A percentile compares a stretch with the other conserved stretches of the same genome.
These are phyloP conservation scores for Ctenosaura bakeri DNA, from an alignment of 2,797 vertebrate species.

Conservation along the genomic window DNA sequence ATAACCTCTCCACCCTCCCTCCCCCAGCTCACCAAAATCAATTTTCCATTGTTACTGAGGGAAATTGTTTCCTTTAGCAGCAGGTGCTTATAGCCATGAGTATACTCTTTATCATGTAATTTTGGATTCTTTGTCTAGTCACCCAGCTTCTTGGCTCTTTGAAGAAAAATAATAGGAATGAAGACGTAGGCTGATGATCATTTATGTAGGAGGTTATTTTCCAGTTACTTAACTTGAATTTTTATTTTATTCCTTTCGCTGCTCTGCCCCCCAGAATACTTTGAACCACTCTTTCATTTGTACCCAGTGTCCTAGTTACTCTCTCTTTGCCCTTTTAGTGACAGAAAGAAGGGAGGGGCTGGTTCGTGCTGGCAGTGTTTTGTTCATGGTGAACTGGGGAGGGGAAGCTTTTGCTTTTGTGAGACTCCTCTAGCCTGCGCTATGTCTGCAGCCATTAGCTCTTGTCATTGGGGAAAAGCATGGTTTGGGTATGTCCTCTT, in stretches of 20 bases:
- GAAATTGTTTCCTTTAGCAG: not conserved
- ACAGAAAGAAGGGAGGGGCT: not conserved
- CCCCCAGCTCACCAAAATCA: not conserved
- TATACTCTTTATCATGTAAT: not conserved
- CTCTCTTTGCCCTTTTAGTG: not conserved
- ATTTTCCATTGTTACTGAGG: not conserved
- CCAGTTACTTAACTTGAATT: not conserved
- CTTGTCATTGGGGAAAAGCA: not conserved
- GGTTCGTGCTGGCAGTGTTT: constrained; percentile 11
- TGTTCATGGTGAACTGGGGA: not conserved
- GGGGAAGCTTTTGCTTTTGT: not conserved
- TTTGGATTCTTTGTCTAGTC: not conserved
- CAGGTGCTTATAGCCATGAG: not conserved
- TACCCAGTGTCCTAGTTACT: not conserved
- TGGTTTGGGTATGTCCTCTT: not conserved
- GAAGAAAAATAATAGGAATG: not conserved
- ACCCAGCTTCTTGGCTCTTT: not conserved
- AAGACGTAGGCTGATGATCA: not conserved
- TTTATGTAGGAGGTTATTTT: not conserved
- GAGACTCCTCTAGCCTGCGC: not conserved
- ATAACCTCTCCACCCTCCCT: not conserved
- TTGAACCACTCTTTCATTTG: not conserved
- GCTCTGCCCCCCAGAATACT: not conserved
- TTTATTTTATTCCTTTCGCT: not conserved
- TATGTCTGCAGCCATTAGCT: constrained; percentile 3